These are phyloP conservation scores for Phocides pigmalion DNA, from an alignment of 1,140 invertebrate species.

Conservation along the genomic window DNA sequence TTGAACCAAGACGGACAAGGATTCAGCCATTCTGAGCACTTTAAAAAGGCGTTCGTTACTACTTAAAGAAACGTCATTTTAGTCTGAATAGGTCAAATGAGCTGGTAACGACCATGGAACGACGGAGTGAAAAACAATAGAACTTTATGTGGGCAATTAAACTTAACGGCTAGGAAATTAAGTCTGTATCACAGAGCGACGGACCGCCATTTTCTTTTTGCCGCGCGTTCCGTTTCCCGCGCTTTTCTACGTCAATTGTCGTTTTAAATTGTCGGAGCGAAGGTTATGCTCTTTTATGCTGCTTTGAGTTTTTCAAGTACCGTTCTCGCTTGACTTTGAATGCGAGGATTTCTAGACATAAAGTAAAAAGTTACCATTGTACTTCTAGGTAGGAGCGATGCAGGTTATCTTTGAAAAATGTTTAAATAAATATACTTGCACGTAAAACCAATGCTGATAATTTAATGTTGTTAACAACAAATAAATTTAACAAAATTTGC, in stretches of 20 bases:
- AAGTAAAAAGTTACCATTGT: constrained; percentile 28
- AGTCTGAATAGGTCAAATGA: constrained; percentile 51
- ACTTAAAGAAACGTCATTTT: constrained; percentile 41
- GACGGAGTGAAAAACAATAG: constrained; percentile 62
- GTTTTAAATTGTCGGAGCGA: constrained; percentile 45
- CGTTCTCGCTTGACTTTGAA: constrained; percentile 37
- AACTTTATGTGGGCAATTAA: constrained; percentile 67
- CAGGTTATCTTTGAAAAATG: constrained; percentile 9
- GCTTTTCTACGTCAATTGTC: constrained; percentile 62
- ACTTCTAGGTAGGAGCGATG: constrained; percentile 6
- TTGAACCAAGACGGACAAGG: constrained; percentile 19
- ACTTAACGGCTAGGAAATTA: constrained; percentile 69
- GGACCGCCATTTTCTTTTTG: constrained; percentile 60
- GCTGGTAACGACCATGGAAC: constrained; percentile 51
- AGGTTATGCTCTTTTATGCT: constrained; percentile 42
- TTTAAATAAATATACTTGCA: constrained; percentile 3
- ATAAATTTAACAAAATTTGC: constrained; percentile 17
- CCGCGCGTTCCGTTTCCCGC: constrained; percentile 51
- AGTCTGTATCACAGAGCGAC: constrained; percentile 55
- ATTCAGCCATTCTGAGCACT: constrained; percentile 31
- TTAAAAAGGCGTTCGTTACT: constrained; percentile 35
- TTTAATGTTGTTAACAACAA: constrained; percentile 7
- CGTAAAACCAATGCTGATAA: background rate
- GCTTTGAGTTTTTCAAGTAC: constrained; percentile 46
- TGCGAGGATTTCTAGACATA: constrained; percentile 32